Conservation (phyloP, 2,888 invertebrate species). For the Artemia sp. region DNA sequence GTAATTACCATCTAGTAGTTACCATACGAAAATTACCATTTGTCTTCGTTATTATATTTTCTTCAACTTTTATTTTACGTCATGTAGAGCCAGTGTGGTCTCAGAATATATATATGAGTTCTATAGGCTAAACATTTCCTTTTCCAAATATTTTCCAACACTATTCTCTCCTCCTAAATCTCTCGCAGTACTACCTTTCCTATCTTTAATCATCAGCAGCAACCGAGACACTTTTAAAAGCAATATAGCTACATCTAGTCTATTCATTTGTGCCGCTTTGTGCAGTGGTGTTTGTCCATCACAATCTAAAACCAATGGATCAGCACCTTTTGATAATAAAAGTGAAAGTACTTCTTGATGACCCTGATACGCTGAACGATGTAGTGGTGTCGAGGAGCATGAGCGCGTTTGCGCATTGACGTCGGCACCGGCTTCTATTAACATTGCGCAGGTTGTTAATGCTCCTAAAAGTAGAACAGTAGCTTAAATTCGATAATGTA, state of each 20-base stretch:
- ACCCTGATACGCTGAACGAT: slow-evolving; percentile 4
- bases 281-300: neutral
- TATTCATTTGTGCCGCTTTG: slow-evolving; percentile 6
- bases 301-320: neutral
- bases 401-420: slow-evolving; percentile 9
- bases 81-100: too few relatives aligned
- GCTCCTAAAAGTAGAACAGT: neutral
- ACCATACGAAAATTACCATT: too few relatives aligned
- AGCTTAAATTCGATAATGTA: neutral
- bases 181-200: too few relatives aligned
- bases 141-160: too few relatives aligned
- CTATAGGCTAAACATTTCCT: too few relatives aligned
- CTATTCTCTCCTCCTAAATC: too few relatives aligned
- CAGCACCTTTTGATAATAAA: neutral
- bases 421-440: neutral
- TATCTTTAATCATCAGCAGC: too few relatives aligned
- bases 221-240: too few relatives aligned
- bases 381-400: slow-evolving; percentile 3
- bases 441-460: neutral
- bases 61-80: too few relatives aligned
- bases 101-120: too few relatives aligned
- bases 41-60: too few relatives aligned
- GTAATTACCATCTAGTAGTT: too few relatives aligned
- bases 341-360: neutral
- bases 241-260: neutral